Percentiles rank a stretch among this genome's conserved stretches.
Evolutionary conservation across 2,113 vertebrate genomes (phyloP).

Genomic region (zebrafish (Danio rerio)): DNA sequence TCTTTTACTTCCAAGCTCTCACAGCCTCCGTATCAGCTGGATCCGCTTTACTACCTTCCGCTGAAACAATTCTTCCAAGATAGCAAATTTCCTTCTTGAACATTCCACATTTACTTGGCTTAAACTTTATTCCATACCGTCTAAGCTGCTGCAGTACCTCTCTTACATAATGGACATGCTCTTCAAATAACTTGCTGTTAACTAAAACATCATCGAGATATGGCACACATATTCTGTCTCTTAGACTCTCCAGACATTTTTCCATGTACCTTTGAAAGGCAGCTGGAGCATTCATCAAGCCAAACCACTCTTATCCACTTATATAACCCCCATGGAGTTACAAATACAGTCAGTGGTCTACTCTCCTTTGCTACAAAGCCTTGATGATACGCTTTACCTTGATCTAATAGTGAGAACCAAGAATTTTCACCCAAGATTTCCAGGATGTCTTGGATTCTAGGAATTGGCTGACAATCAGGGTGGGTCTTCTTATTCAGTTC

Average conservation of each 20-base stretch:
- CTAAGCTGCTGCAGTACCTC: constrained; percentile 30
- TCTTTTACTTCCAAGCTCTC: neutral
- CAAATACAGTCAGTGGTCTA: neutral
- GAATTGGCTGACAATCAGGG: neutral
- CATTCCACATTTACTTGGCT: constrained; percentile 5
- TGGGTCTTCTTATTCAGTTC: constrained; percentile 29
- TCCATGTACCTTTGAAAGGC: constrained; percentile 3
- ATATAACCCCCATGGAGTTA: neutral
- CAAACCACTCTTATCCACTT: neutral
- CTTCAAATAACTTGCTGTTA: constrained; percentile 44
- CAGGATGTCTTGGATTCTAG: neutral
- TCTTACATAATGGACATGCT: constrained; percentile 9
- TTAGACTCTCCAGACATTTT: constrained; percentile 1
- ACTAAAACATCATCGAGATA: constrained; percentile 14
- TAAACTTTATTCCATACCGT: neutral
- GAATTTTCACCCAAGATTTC: neutral
- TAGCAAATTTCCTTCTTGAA: neutral
- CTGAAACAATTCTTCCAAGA: neutral
- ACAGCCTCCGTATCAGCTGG: neutral
- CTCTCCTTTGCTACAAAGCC: neutral
- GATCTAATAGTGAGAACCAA: neutral
- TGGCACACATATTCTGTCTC: neutral
- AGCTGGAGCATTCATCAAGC: constrained; percentile 45
- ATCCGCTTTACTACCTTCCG: neutral
- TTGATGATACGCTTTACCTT: constrained; percentile 1